Evolutionary conservation across 2,113 vertebrate species (phyloP).

Genomic region (Semicossyphus pulcher): DNA sequence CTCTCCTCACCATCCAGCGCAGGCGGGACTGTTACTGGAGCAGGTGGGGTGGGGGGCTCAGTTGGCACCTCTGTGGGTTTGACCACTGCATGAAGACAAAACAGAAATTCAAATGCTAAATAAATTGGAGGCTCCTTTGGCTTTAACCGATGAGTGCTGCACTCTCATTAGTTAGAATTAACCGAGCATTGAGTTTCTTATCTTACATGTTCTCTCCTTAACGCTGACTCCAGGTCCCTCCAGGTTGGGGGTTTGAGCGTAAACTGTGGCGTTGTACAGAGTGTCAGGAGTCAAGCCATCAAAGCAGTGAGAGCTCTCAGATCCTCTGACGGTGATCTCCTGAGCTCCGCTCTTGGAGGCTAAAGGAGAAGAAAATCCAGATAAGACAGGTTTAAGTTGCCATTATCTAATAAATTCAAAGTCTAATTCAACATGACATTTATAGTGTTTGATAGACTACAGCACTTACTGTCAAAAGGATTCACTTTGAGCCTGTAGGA

Average conservation of each 20-base stretch:
- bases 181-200: background rate
- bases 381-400: background rate
- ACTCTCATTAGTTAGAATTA: background rate
- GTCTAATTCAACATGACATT: background rate
- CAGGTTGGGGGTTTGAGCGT: slow-evolving; percentile 93
- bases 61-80: slow-evolving; percentile 94
- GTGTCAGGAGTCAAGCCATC: slow-evolving; percentile 90
- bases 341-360: slow-evolving; percentile 86
- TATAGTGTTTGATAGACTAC: background rate
- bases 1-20: slow-evolving; percentile 90
- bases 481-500: slow-evolving; percentile 95
- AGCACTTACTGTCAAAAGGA: slow-evolving; percentile 87
- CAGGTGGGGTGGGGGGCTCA: slow-evolving; percentile 89
- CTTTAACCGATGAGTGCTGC: too few species aligned
- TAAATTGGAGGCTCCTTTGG: background rate
- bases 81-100: slow-evolving; percentile 83
- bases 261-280: slow-evolving; percentile 91
- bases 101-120: background rate
- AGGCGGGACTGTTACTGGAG: slow-evolving; percentile 91
- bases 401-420: background rate
- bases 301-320: slow-evolving; percentile 92
- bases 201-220: slow-evolving; percentile 91
- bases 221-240: slow-evolving; percentile 93
- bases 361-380: slow-evolving; percentile 29
- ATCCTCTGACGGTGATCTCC: slow-evolving; percentile 92